phyloP scores from a whole-genome alignment of 2,113 vertebrate species.

The Muscicapa adusta region DNA sequence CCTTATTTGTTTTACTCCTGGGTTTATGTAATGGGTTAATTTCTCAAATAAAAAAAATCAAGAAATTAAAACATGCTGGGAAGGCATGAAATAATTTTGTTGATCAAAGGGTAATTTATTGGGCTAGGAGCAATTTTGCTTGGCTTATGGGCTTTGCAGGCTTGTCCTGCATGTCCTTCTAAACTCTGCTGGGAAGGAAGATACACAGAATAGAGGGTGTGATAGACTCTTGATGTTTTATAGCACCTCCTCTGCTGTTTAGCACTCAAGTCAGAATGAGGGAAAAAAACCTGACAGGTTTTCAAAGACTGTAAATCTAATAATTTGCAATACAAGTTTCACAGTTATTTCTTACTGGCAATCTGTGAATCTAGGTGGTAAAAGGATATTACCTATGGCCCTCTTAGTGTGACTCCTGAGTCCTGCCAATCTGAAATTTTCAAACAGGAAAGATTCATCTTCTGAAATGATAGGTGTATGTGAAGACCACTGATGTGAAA shows the following conservation, averaged over 20 bases:
- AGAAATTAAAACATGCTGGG: neutral
- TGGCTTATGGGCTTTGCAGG: neutral
- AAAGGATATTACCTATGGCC: neutral
- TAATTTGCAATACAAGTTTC: neutral
- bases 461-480: neutral
- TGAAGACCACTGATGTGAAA: neutral
- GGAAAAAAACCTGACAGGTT: neutral
- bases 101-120: neutral
- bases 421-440: neutral
- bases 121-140: neutral
- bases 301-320: conserved; percentile 1
- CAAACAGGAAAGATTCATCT: neutral
- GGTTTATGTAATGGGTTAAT: neutral
- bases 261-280: neutral
- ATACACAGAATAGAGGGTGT: neutral
- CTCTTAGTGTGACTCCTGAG: neutral
- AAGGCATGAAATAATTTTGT: neutral
- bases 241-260: neutral
- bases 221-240: neutral
- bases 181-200: neutral
- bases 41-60: neutral
- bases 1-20: neutral
- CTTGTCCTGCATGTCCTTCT: neutral
- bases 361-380: neutral
- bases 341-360: neutral